Percentiles rank a stretch among this genome's conserved stretches.
These are phyloP conservation scores for Caenorhabditis inopinata DNA, from an alignment of 1,140 invertebrate genomes.

Conservation along the genomic window DNA sequence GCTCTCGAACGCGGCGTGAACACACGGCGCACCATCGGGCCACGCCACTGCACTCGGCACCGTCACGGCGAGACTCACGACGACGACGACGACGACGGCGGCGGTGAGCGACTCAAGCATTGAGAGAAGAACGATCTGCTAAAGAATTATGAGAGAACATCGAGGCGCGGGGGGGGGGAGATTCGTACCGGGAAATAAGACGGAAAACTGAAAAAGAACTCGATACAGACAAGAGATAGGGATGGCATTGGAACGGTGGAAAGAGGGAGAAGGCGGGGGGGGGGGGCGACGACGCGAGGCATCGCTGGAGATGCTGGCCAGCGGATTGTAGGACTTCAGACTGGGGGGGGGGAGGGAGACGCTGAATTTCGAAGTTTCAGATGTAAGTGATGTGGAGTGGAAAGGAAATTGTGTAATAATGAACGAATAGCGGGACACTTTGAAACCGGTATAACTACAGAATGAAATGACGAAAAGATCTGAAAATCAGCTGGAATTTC, in stretches of 20 bases:
- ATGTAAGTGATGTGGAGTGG: too few species aligned
- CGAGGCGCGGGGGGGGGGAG: background rate
- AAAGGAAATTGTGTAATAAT: too few species aligned
- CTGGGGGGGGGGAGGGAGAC: too few species aligned
- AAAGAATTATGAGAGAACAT: background rate
- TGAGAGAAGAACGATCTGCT: constrained; percentile 10
- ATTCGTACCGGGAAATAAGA: too few species aligned
- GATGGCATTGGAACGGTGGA: constrained; percentile 5
- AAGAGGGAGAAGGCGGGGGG: background rate
- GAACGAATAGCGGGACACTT: too few species aligned
- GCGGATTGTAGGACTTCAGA: too few species aligned
- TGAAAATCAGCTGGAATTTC: too few species aligned
- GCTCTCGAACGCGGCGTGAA: constrained; percentile 57
- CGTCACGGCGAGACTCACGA: background rate
- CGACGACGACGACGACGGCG: too few species aligned
- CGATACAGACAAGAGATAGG: constrained; percentile 4
- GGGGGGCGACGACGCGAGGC: too few species aligned
- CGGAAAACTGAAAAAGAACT: background rate
- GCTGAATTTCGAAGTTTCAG: too few species aligned
- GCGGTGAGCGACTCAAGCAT: constrained; percentile 35
- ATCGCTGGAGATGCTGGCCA: background rate
- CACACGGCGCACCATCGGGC: constrained; percentile 65
- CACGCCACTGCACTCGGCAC: constrained; percentile 40
- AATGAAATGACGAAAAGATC: too few species aligned
- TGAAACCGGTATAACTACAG: too few species aligned